Conservation (phyloP, 2,113 vertebrate genomes). For the Eptesicus fuscus region DNA sequence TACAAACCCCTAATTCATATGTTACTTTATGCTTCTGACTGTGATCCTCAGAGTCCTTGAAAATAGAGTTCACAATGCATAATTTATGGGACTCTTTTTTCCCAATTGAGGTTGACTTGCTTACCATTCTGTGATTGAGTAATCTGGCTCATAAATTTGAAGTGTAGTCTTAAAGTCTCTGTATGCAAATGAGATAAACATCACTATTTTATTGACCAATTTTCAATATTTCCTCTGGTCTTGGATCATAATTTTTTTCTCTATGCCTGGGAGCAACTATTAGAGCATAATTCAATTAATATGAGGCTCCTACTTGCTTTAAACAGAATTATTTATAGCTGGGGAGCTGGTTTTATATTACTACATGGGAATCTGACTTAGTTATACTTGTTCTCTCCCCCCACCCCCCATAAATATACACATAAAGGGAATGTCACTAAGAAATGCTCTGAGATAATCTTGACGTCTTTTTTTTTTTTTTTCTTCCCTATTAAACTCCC, state of each 20-base stretch:
- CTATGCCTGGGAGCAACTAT: not conserved
- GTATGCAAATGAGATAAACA: not conserved
- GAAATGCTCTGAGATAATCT: not conserved
- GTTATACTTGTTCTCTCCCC: not conserved
- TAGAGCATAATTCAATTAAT: not conserved
- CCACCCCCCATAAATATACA: not conserved
- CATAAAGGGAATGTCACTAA: not conserved
- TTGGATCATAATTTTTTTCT: not conserved
- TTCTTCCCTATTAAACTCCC: not conserved
- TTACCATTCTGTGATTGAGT: not conserved
- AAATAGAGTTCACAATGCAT: not conserved
- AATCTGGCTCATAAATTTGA: not conserved
- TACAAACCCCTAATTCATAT: not conserved
- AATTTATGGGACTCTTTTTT: not conserved
- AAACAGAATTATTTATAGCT: not conserved
- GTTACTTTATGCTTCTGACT: conserved; percentile 16
- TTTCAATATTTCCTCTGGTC: not conserved
- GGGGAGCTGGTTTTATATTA: not conserved
- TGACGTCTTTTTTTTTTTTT: not conserved
- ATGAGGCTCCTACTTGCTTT: not conserved
- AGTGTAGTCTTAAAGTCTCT: not conserved
- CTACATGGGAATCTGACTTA: not conserved
- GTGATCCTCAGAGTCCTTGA: not conserved
- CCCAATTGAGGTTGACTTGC: not conserved
- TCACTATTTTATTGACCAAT: not conserved